A percentile compares a stretch with the other conserved stretches of the same genome.
phyloP scores from a whole-genome alignment of 2,797 vertebrate species.

The Salarias fasciatus region DNA sequence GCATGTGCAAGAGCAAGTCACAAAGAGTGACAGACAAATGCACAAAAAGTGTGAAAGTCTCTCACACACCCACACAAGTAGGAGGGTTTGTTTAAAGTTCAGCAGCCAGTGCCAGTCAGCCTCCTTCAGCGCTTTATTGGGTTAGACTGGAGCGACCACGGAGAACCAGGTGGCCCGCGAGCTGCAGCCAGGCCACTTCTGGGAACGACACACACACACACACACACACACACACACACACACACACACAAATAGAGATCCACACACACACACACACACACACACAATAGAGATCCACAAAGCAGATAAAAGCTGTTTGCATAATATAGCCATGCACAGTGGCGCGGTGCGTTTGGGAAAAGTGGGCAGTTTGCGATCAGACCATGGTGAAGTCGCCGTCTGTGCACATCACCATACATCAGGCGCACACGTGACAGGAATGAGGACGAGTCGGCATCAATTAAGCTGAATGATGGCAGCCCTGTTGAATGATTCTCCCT shows the following conservation, averaged over 20 bases:
- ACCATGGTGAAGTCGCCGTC: slow-evolving; percentile 5
- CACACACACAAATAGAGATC: slow-evolving; percentile 16
- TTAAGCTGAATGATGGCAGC: slow-evolving; percentile 42
- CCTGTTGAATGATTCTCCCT: slow-evolving; percentile 29
- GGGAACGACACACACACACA: slow-evolving; percentile 47
- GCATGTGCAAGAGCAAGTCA: background rate
- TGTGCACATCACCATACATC: slow-evolving; percentile 26
- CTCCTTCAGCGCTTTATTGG: slow-evolving; percentile 64
- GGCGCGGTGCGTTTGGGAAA: slow-evolving; percentile 9
- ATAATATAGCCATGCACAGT: slow-evolving; percentile 13
- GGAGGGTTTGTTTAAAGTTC: too few relatives aligned
- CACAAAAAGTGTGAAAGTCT: slow-evolving; percentile 4
- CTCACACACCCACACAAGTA: too few relatives aligned
- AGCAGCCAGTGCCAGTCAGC: slow-evolving; percentile 52
- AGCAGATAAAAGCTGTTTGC: slow-evolving; percentile 4
- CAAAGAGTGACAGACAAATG: background rate
- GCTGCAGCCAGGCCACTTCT: slow-evolving; percentile 67
- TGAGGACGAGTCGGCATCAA: slow-evolving; percentile 26
- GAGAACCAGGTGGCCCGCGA: slow-evolving; percentile 65
- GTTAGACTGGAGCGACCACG: slow-evolving; percentile 70
- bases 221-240: too few relatives aligned
- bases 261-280: slow-evolving; percentile 18
- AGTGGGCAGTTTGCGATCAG: slow-evolving; percentile 17
- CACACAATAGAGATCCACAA: slow-evolving; percentile 20
- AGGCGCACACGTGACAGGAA: slow-evolving; percentile 22